Percentiles rank a stretch among this genome's conserved stretches.
phyloP scores from a whole-genome alignment of 2,113 vertebrate species.

The Hipposideros armiger region DNA sequence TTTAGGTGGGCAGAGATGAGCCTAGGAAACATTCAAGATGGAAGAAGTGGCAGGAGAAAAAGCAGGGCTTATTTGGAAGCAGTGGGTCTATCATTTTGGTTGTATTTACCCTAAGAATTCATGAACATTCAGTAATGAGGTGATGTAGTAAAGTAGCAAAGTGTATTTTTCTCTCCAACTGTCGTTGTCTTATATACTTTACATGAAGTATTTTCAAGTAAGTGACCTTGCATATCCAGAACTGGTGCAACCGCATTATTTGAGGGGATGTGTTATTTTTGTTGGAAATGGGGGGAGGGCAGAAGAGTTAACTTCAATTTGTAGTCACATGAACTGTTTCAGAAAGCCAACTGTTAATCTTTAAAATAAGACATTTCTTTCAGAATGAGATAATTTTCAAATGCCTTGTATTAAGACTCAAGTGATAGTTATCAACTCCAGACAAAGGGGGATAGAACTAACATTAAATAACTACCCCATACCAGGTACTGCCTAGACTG shows the following conservation, averaged over 20 bases:
- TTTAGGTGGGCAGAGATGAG: not conserved
- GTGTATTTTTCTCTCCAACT: not conserved
- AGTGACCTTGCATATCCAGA: not conserved
- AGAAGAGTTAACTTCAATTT: not conserved
- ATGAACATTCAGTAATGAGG: not conserved
- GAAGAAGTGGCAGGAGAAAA: not conserved
- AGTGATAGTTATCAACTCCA: not conserved
- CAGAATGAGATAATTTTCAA: constrained; percentile 5
- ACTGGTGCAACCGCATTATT: not conserved
- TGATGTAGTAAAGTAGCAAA: not conserved
- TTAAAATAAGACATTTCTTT: constrained; percentile 2
- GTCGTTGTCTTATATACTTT: not conserved
- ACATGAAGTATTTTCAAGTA: not conserved
- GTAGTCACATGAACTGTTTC: not conserved
- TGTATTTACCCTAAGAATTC: not conserved
- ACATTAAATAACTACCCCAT: not conserved
- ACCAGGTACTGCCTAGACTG: not conserved
- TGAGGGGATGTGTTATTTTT: not conserved
- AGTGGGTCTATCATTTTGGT: not conserved
- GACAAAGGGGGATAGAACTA: not conserved
- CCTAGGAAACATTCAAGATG: not conserved
- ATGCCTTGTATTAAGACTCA: not conserved
- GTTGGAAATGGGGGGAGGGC: not conserved
- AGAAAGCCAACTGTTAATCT: not conserved
- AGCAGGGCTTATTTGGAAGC: not conserved